A percentile compares a stretch with the other conserved stretches of the same genome.
Evolutionary conservation across 2,888 invertebrate genomes (phyloP).

Genomic region (Pocota personata): DNA sequence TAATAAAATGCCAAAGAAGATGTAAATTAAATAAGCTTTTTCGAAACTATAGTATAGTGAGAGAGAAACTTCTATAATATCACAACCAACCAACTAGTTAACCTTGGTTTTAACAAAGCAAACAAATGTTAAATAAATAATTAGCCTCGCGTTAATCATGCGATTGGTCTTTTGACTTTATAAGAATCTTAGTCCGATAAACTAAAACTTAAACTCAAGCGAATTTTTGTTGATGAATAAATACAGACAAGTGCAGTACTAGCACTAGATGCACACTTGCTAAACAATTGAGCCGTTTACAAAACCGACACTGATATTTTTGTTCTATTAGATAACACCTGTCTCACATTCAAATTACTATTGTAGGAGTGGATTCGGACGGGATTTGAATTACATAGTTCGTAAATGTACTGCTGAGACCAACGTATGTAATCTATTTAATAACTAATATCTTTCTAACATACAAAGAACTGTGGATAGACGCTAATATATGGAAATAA

Average conservation of each 20-base stretch:
- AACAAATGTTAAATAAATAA: neutral
- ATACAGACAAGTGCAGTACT: neutral
- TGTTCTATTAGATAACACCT: too few species aligned
- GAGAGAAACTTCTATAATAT: neutral
- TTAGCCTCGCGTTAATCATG: neutral
- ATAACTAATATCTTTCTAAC: too few species aligned
- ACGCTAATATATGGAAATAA: too few species aligned
- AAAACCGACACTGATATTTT: too few species aligned
- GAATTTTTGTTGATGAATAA: neutral
- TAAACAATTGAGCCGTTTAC: too few species aligned
- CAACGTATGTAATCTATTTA: neutral
- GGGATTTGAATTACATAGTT: neutral
- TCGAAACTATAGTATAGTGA: neutral
- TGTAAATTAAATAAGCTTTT: neutral
- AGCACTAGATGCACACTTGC: neutral
- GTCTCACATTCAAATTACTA: neutral
- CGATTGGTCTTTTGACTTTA: neutral
- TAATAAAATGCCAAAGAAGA: neutral
- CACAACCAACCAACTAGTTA: neutral
- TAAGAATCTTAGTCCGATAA: neutral
- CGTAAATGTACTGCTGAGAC: neutral
- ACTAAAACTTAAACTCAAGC: neutral
- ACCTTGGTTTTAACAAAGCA: neutral
- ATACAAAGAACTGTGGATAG: too few species aligned
- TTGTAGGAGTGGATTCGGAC: neutral